A percentile compares a stretch with the other conserved stretches of the same genome.
Conservation (phyloP, 2,888 invertebrate species). For the Ephialtes manifestator region DNA sequence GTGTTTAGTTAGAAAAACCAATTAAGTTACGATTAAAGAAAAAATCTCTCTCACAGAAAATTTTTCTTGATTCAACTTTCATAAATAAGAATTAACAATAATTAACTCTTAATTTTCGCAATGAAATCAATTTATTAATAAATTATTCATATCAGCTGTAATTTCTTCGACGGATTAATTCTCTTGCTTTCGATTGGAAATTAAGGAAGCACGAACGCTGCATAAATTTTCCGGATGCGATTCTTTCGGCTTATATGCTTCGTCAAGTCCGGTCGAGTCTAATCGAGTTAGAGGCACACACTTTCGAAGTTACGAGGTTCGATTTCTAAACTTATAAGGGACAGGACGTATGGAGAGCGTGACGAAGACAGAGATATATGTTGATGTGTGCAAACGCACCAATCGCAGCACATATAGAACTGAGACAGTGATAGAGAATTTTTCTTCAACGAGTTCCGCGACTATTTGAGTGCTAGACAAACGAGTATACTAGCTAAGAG, state of each 20-base stretch:
- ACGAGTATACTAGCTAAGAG: not conserved
- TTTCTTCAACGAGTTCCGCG: constrained; percentile 38
- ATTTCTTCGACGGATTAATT: constrained; percentile 27
- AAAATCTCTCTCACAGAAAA: not conserved
- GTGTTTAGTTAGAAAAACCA: too few species aligned
- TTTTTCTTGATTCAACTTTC: not conserved
- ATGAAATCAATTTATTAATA: not conserved
- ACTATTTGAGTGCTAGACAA: not conserved
- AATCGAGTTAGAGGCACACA: constrained; percentile 8
- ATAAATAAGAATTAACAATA: not conserved
- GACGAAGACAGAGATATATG: constrained; percentile 13
- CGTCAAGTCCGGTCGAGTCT: constrained; percentile 9
- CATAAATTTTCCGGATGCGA: constrained; percentile 47
- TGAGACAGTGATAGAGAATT: constrained; percentile 24
- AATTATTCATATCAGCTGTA: not conserved
- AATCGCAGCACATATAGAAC: constrained; percentile 3
- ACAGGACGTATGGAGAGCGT: constrained; percentile 21
- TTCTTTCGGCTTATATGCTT: not conserved
- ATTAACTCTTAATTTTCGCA: not conserved
- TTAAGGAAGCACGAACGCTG: constrained; percentile 18
- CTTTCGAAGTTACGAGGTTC: constrained; percentile 38
- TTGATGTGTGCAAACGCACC: not conserved
- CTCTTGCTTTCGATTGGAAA: constrained; percentile 57
- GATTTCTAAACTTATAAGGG: constrained; percentile 41
- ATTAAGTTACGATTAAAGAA: not conserved